Evolutionary conservation across 1,140 invertebrate genomes (phyloP).

Genomic region (Drosophila melanica): DNA sequence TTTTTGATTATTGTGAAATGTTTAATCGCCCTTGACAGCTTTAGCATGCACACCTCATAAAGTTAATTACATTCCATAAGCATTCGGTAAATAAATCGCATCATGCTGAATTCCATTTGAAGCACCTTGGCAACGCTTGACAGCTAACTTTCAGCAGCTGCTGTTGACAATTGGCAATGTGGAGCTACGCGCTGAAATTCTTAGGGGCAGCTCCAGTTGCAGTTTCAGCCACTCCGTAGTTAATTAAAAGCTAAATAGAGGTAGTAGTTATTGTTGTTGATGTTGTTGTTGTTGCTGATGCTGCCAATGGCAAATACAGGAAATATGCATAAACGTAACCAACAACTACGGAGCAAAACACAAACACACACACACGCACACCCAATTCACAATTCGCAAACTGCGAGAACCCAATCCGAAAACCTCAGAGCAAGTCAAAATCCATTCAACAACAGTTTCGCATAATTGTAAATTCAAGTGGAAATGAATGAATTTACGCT

Average conservation of each 20-base stretch:
- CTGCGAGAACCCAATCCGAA: slow-evolving; percentile 23
- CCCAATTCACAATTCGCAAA: slow-evolving; percentile 3
- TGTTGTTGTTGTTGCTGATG: slow-evolving; percentile 48
- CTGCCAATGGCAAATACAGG: slow-evolving; percentile 63
- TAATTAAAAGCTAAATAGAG: slow-evolving; percentile 75
- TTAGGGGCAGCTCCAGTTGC: slow-evolving; percentile 3
- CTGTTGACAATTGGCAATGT: slow-evolving; percentile 66
- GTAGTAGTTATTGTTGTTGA: slow-evolving; percentile 44
- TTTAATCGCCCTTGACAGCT: slow-evolving; percentile 29
- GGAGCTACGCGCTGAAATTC: slow-evolving; percentile 11
- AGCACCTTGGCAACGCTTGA: slow-evolving; percentile 44
- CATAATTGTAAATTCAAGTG: slow-evolving; percentile 83
- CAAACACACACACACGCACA: neutral
- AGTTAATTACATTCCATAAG: slow-evolving; percentile 65
- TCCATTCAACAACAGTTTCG: slow-evolving; percentile 81
- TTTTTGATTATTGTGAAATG: neutral
- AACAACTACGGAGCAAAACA: slow-evolving; percentile 12
- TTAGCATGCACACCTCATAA: slow-evolving; percentile 54
- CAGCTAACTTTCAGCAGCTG: slow-evolving; percentile 45
- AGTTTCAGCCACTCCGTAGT: slow-evolving; percentile 41
- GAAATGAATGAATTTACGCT: slow-evolving; percentile 83
- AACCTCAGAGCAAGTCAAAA: slow-evolving; percentile 67
- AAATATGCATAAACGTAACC: slow-evolving; percentile 65
- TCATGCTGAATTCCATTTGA: slow-evolving; percentile 28
- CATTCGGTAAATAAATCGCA: slow-evolving; percentile 48